A percentile compares a stretch with the other conserved stretches of the same genome.
Evolutionary conservation across 2,113 vertebrate species (phyloP).

Genomic region (Myrmecobius fasciatus): DNA sequence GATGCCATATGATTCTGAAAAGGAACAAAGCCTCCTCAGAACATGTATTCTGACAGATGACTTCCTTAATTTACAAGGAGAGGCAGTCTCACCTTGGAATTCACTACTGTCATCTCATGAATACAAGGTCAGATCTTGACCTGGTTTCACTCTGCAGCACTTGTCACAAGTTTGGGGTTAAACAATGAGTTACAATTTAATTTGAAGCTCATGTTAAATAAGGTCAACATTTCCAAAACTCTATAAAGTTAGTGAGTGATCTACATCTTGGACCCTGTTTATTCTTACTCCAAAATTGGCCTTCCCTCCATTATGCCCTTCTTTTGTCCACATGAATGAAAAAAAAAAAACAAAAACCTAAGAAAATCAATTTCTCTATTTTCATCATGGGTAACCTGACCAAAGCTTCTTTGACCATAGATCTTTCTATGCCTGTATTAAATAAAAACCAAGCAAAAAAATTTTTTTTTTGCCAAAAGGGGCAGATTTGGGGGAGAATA

Average conservation of each 20-base stretch:
- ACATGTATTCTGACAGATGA: slow-evolving; percentile 19
- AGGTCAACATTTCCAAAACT: slow-evolving; percentile 43
- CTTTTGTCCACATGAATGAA: neutral
- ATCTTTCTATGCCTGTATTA: neutral
- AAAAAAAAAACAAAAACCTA: neutral
- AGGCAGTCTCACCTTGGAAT: slow-evolving; percentile 57
- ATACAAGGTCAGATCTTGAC: slow-evolving; percentile 69
- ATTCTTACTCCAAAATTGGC: neutral
- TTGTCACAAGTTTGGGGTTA: slow-evolving; percentile 51
- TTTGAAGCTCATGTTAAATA: slow-evolving; percentile 66
- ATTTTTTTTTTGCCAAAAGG: slow-evolving; percentile 12
- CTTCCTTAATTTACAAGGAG: slow-evolving; percentile 56
- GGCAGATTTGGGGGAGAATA: neutral
- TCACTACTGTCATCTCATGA: slow-evolving; percentile 67
- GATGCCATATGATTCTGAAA: slow-evolving; percentile 39
- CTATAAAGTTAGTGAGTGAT: slow-evolving; percentile 43
- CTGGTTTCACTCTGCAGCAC: slow-evolving; percentile 56
- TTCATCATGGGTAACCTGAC: neutral
- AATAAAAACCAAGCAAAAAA: neutral
- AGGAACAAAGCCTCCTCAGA: slow-evolving; percentile 56
- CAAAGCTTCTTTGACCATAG: neutral
- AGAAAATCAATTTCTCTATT: neutral
- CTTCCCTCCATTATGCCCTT: neutral
- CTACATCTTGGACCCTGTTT: slow-evolving; percentile 2
- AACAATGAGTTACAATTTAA: slow-evolving; percentile 58